Percentiles rank a stretch among this genome's conserved stretches.
These are phyloP conservation scores for Rhinoderma darwinii DNA, from an alignment of 2,113 vertebrate genomes.

Conservation along the genomic window DNA sequence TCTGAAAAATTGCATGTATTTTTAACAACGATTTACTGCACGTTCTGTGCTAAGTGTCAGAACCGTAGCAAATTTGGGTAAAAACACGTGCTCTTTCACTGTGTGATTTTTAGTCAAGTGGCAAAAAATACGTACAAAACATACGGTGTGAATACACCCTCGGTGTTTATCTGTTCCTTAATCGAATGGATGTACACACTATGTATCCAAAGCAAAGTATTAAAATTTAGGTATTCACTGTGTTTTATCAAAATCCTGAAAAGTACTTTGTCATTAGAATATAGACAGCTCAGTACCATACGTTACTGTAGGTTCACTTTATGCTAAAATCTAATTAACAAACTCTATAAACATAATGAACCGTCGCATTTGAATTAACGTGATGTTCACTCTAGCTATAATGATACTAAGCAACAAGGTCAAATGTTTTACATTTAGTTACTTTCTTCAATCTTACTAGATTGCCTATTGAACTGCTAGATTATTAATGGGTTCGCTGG, in stretches of 20 bases:
- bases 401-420: conserved; percentile 8
- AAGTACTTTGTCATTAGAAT: background rate
- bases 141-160: too few relatives aligned
- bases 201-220: too few relatives aligned
- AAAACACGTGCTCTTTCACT: too few relatives aligned
- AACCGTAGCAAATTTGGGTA: too few relatives aligned
- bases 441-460: conserved; percentile 14
- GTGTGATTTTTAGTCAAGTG: too few relatives aligned
- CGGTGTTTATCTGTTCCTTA: too few relatives aligned
- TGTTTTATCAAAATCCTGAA: background rate
- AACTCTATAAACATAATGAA: conserved; percentile 19
- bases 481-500: background rate
- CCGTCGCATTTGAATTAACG: background rate
- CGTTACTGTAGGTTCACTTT: conserved; percentile 6
- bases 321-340: conserved; percentile 4
- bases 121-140: too few relatives aligned
- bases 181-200: too few relatives aligned
- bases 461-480: conserved; percentile 3
- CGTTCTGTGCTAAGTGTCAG: too few relatives aligned
- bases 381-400: background rate
- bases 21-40: too few relatives aligned
- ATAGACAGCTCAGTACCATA: background rate
- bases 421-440: conserved; percentile 14
- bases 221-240: too few relatives aligned
- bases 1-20: too few relatives aligned